phyloP scores from a whole-genome alignment of 2,113 vertebrate genomes.

The Eulemur macaco region DNA sequence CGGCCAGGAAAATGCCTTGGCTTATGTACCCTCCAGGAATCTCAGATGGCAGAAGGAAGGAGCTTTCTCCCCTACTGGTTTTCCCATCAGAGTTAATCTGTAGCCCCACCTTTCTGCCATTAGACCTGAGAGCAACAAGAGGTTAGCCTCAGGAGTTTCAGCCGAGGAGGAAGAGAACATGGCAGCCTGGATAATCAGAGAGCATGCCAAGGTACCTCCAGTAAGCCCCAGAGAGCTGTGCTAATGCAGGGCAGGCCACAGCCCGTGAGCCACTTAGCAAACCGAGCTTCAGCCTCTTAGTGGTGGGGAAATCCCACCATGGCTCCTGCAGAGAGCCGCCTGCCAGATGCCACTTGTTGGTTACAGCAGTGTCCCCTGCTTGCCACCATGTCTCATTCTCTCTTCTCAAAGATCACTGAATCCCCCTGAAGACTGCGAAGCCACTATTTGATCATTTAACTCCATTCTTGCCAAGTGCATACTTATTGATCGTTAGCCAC shows the following conservation, averaged over 20 bases:
- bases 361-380: background rate
- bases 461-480: background rate
- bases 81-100: background rate
- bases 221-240: conserved; percentile 22
- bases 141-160: background rate
- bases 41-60: background rate
- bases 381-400: background rate
- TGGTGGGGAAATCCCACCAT: background rate
- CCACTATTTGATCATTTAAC: background rate
- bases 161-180: background rate
- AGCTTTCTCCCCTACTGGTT: background rate
- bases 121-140: background rate
- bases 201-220: background rate
- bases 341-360: background rate
- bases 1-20: background rate
- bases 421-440: background rate
- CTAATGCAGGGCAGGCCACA: background rate
- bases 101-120: background rate
- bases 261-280: background rate
- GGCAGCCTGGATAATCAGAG: background rate
- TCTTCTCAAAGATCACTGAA: background rate
- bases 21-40: background rate
- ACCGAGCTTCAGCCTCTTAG: background rate
- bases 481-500: background rate
- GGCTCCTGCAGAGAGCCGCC: background rate